Conservation (phyloP, 1,140 invertebrate genomes). For the Battus philenor region DNA sequence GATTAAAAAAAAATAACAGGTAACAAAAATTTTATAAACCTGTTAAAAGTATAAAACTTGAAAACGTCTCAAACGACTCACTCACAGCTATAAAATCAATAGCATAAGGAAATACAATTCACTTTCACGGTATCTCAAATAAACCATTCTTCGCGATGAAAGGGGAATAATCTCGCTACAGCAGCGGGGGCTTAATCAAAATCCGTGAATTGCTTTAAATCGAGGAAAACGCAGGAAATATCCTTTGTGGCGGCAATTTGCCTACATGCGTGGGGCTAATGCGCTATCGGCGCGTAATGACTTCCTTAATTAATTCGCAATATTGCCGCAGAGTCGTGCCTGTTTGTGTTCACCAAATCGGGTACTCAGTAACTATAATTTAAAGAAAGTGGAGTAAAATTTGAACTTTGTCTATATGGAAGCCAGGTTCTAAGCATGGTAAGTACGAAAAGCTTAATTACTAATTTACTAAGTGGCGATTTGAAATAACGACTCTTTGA, state of each 20-base stretch:
- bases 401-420: no score
- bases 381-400: no score
- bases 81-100: conserved; percentile 47
- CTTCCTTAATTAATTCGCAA: conserved; percentile 74
- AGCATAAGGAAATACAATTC: conserved; percentile 64
- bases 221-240: conserved; percentile 73
- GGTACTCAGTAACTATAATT: background rate
- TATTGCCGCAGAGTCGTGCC: conserved; percentile 36
- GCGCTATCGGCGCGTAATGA: conserved; percentile 69
- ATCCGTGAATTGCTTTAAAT: conserved; percentile 74
- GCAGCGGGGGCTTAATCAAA: conserved; percentile 71
- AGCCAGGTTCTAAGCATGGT: no score
- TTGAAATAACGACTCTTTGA: no score
- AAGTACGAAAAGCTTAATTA: no score
- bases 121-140: conserved; percentile 68
- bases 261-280: conserved; percentile 64
- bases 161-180: conserved; percentile 70
- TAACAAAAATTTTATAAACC: background rate
- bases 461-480: no score
- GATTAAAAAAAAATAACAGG: no score
- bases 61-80: conserved; percentile 13
- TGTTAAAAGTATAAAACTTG: conserved; percentile 2
- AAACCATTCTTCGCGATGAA: conserved; percentile 71
- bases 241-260: conserved; percentile 70
- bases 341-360: background rate